These are phyloP conservation scores for Syngnathus floridae DNA, from an alignment of 2,113 vertebrate genomes.

Conservation along the genomic window DNA sequence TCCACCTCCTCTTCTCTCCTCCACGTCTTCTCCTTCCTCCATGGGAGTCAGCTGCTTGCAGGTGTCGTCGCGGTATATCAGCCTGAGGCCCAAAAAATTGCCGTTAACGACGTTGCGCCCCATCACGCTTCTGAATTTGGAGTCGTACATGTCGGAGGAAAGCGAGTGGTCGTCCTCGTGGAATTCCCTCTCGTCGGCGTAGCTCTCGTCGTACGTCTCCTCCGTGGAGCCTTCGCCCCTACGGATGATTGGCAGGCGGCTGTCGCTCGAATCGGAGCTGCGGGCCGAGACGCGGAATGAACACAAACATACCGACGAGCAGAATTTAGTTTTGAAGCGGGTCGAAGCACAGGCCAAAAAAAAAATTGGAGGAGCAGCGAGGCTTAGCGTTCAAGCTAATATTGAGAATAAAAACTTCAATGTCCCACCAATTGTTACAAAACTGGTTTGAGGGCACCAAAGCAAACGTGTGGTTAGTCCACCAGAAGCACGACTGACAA, in stretches of 20 bases:
- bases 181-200: conserved; percentile 77
- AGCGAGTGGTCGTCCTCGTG: conserved; percentile 81
- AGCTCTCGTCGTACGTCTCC: conserved; percentile 79
- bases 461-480: conserved; percentile 19
- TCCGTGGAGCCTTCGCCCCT: conserved; percentile 80
- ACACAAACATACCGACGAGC: conserved; percentile 20
- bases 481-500: conserved; percentile 40
- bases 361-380: not conserved
- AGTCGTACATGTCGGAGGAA: conserved; percentile 85
- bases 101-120: too few relatives aligned
- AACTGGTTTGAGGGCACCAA: conserved; percentile 6
- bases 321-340: not conserved
- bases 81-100: conserved; percentile 59
- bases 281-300: conserved; percentile 25
- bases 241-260: conserved; percentile 81
- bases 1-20: conserved; percentile 67
- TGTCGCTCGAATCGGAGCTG: conserved; percentile 88
- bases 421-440: not conserved
- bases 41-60: conserved; percentile 85
- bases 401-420: not conserved
- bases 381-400: not conserved
- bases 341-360: not conserved
- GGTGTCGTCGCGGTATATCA: conserved; percentile 86
- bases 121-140: too few relatives aligned
- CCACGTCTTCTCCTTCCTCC: conserved; percentile 66